Evolutionary conservation across 1,140 invertebrate species (phyloP).

Genomic region (Phymastichus coffea): DNA sequence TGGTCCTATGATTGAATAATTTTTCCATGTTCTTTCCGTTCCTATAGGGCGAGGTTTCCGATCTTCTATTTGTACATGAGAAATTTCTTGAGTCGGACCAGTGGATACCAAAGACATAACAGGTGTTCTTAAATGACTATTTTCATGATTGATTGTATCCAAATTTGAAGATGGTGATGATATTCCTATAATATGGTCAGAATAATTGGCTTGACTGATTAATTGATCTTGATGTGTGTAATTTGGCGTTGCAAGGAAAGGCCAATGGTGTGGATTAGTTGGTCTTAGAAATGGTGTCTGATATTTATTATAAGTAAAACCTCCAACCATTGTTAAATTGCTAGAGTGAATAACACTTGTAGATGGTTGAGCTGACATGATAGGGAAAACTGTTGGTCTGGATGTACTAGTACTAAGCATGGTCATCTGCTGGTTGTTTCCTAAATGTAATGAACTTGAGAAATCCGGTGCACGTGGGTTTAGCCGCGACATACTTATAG

Average conservation of each 20-base stretch:
- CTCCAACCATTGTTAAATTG: constrained; percentile 44
- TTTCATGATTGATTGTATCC: constrained; percentile 57
- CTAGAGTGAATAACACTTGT: constrained; percentile 56
- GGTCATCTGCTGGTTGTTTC: constrained; percentile 52
- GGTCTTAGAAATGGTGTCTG: constrained; percentile 31
- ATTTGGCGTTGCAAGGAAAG: constrained; percentile 41
- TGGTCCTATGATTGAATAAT: constrained; percentile 47
- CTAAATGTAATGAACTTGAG: constrained; percentile 58
- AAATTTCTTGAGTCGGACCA: constrained; percentile 43
- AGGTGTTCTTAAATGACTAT: constrained; percentile 57
- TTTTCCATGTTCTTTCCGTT: constrained; percentile 73
- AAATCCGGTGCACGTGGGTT: constrained; percentile 89
- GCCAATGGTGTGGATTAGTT: constrained; percentile 45
- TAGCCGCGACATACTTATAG: constrained; percentile 69
- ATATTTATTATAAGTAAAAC: constrained; percentile 50
- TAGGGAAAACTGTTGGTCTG: constrained; percentile 47
- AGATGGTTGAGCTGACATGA: constrained; percentile 48
- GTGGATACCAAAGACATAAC: constrained; percentile 63
- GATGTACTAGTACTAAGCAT: constrained; percentile 50
- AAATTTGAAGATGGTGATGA: constrained; percentile 51
- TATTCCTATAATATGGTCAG: constrained; percentile 49
- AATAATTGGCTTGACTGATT: constrained; percentile 46
- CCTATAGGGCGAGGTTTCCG: constrained; percentile 77
- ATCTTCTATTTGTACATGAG: constrained; percentile 61
- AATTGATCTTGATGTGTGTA: constrained; percentile 50